These are phyloP conservation scores for Drosophila rellima DNA, from an alignment of 2,888 invertebrate species.

Conservation along the genomic window DNA sequence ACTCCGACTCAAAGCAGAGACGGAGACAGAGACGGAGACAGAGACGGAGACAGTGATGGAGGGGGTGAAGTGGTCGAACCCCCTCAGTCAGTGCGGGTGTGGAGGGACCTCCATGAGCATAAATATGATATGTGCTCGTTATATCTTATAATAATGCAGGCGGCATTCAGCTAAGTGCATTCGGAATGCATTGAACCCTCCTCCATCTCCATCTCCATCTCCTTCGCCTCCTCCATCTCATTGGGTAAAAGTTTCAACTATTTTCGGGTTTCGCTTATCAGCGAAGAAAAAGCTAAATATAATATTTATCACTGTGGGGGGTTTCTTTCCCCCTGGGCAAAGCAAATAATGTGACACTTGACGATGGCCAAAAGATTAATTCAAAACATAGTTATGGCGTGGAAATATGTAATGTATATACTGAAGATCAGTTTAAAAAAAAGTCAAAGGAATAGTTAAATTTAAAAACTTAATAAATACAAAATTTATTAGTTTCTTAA, in stretches of 20 bases:
- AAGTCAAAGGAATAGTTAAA: background rate
- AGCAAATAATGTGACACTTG: constrained; percentile 30
- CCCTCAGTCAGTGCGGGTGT: constrained; percentile 60
- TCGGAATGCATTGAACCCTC: constrained; percentile 46
- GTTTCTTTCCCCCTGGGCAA: background rate
- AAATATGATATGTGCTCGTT: constrained; percentile 69
- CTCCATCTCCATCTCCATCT: background rate
- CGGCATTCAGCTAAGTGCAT: constrained; percentile 73
- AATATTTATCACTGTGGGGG: constrained; percentile 40
- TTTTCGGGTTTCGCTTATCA: constrained; percentile 51
- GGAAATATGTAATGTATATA: background rate
- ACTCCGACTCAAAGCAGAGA: constrained; percentile 50
- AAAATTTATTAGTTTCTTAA: background rate
- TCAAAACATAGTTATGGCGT: constrained; percentile 3
- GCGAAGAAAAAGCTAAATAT: constrained; percentile 49
- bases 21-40: background rate
- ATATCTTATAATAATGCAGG: constrained; percentile 57
- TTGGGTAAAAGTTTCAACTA: constrained; percentile 30
- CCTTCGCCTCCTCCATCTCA: background rate
- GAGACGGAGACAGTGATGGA: background rate
- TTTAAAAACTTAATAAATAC: too few relatives aligned
- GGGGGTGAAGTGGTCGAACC: background rate
- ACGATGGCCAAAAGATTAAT: constrained; percentile 37
- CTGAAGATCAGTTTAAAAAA: background rate
- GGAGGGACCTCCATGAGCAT: constrained; percentile 41